phyloP scores from a whole-genome alignment of 2,888 invertebrate genomes.

The Meliscaeva auricollis region DNA sequence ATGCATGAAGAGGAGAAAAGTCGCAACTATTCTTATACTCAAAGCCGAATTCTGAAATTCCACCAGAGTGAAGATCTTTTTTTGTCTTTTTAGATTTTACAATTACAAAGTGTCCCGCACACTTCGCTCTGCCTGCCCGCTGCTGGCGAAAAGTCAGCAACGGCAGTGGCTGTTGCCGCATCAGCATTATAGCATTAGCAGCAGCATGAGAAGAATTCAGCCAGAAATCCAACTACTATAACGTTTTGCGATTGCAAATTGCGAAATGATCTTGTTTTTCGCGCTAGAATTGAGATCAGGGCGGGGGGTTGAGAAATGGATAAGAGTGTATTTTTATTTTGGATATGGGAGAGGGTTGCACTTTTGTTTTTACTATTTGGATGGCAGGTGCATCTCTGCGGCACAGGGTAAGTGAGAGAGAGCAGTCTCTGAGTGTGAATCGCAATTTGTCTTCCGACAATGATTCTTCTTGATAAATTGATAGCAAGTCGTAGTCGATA shows the following conservation, averaged over 20 bases:
- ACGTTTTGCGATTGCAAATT: slow-evolving; percentile 34
- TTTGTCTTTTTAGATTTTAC: slow-evolving; percentile 66
- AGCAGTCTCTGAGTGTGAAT: slow-evolving; percentile 39
- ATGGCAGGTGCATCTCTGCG: slow-evolving; percentile 63
- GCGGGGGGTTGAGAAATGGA: slow-evolving; percentile 57
- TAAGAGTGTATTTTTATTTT: slow-evolving; percentile 74
- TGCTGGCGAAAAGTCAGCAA: background rate
- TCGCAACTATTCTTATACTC: slow-evolving; percentile 76
- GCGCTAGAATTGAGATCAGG: slow-evolving; percentile 37
- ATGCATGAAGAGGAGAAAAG: slow-evolving; percentile 75
- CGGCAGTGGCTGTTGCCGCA: slow-evolving; percentile 1
- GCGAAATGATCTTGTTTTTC: slow-evolving; percentile 50
- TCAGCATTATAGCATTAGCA: background rate
- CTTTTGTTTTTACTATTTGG: slow-evolving; percentile 43
- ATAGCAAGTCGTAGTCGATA: slow-evolving; percentile 50
- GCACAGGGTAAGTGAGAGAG: slow-evolving; percentile 27
- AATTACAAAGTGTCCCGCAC: slow-evolving; percentile 21
- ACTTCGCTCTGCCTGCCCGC: background rate
- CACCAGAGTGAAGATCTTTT: slow-evolving; percentile 67
- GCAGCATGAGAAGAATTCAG: background rate
- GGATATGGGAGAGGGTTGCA: slow-evolving; percentile 69
- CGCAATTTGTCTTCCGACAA: slow-evolving; percentile 73
- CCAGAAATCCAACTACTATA: slow-evolving; percentile 2
- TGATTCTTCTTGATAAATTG: slow-evolving; percentile 62
- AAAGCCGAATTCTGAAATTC: slow-evolving; percentile 76